These are phyloP conservation scores for Heterodera carotae DNA, from an alignment of 1,140 invertebrate species.

Conservation along the genomic window DNA sequence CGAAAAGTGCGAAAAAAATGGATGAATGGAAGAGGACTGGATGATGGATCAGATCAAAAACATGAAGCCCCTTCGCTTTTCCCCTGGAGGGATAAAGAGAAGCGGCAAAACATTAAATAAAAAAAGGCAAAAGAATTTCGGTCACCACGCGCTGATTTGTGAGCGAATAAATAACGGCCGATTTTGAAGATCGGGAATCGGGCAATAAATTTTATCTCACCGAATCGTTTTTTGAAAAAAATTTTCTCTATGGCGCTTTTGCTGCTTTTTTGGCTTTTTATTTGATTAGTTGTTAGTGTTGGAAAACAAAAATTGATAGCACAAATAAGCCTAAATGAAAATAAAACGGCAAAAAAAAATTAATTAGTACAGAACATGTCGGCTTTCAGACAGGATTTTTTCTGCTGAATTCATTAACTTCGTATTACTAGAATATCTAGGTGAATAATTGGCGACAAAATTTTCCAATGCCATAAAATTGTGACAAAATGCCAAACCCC, in stretches of 20 bases:
- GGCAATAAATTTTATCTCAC: neutral
- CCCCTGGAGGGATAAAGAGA: too few relatives aligned
- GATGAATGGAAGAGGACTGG: neutral
- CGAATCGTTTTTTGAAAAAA: neutral
- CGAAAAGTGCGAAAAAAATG: slow-evolving; percentile 3
- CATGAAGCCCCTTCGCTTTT: too few relatives aligned
- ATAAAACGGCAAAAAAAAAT: neutral
- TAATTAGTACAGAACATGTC: too few relatives aligned
- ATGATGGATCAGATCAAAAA: neutral
- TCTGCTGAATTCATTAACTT: too few relatives aligned
- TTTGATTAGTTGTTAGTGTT: neutral
- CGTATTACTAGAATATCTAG: too few relatives aligned
- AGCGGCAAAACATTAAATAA: neutral
- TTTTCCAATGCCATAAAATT: too few relatives aligned
- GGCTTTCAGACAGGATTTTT: too few relatives aligned
- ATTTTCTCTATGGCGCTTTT: too few relatives aligned
- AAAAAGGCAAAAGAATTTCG: neutral
- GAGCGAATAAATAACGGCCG: neutral
- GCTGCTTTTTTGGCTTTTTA: neutral
- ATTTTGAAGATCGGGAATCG: neutral
- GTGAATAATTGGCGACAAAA: too few relatives aligned
- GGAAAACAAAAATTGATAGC: neutral
- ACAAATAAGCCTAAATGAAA: too few relatives aligned
- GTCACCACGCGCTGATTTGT: too few relatives aligned
- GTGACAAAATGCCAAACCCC: too few relatives aligned